Conservation (phyloP, 2,888 invertebrate genomes). For the Polylopha cassiicola region DNA sequence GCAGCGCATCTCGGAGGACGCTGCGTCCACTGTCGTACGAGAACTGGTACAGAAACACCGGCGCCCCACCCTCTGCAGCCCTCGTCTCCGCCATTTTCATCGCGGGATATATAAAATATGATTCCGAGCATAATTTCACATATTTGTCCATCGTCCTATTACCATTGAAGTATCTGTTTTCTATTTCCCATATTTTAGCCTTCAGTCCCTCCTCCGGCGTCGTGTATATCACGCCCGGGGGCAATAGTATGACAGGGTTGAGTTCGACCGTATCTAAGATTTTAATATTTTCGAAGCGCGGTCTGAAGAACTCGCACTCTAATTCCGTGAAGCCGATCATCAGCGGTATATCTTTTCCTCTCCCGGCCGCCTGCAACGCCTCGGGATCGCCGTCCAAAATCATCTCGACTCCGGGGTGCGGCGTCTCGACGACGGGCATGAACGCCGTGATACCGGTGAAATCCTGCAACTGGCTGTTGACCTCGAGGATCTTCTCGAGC, state of each 20-base stretch:
- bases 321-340: slow-evolving; percentile 53
- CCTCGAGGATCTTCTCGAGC: slow-evolving; percentile 44
- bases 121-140: slow-evolving; percentile 45
- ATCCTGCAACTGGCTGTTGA: slow-evolving; percentile 44
- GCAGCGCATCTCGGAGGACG: slow-evolving; percentile 54
- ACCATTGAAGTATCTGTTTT: slow-evolving; percentile 43
- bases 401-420: slow-evolving; percentile 45
- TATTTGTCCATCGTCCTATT: slow-evolving; percentile 41
- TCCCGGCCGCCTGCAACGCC: slow-evolving; percentile 41
- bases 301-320: slow-evolving; percentile 57
- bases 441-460: slow-evolving; percentile 48
- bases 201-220: slow-evolving; percentile 28
- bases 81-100: slow-evolving; percentile 42
- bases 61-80: slow-evolving; percentile 41
- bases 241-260: slow-evolving; percentile 38
- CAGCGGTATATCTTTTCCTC: slow-evolving; percentile 50
- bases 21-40: slow-evolving; percentile 67
- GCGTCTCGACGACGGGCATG: slow-evolving; percentile 53
- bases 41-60: slow-evolving; percentile 74
- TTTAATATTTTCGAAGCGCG: slow-evolving; percentile 43
- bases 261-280: slow-evolving; percentile 36
- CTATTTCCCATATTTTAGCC: slow-evolving; percentile 34
- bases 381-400: slow-evolving; percentile 59
- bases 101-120: slow-evolving; percentile 52
- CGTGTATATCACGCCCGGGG: slow-evolving; percentile 38